Base-by-base conservation (phyloP, 2,888 invertebrate genomes). In the Platycnemis pennipes region DNA sequence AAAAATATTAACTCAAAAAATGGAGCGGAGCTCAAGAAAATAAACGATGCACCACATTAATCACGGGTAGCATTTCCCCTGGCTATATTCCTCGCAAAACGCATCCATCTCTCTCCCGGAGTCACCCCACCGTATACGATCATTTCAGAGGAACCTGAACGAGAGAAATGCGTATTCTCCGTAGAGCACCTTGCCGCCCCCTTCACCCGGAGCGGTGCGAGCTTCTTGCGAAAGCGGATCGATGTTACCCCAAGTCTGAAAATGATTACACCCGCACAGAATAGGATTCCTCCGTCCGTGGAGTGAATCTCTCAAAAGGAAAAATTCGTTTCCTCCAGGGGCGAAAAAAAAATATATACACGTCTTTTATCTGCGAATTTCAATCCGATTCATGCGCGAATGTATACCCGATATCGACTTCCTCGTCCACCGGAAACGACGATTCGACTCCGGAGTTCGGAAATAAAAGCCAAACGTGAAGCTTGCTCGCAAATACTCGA, bases 11-110 rank as follows among this genome's bases (percentile, higher is more conserved):
- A n/a, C 1, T 13, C 77, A 77, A 8, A 77, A 26, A 37, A 31
- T 7, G 77, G 26, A 37, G 37, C 77, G 26, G 77, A 37, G 3
- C 77, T 77, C 77, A 77, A 31, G 37, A 77, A 37, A 77, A 77
- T 77, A 77, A 77, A 77, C 77, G 77, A 77, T 77, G 77, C 77
- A 77, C 77, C 31, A 37, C 77, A 77, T 77, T 77, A 77, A 77
- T 77, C 77, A 7, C 77, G 77, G 77, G 37, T 37, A 77, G 37
- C 77, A 77, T 77, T 77, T 63, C 77, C 13, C 77, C 77, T n/a
- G 13, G 77, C 77, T 37, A 77, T 11, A 77, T 37, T 37, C 37
- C 63, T 37, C 37, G 77, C 77, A 31, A 37, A 77, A 13, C 77
- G 37, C 77, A 77, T 77, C 77, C 77, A 77, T 77, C 37, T 77